Percentiles rank a stretch among this genome's conserved stretches.
Conservation (phyloP, 2,797 vertebrate genomes). For the Echeneis naucrates region DNA sequence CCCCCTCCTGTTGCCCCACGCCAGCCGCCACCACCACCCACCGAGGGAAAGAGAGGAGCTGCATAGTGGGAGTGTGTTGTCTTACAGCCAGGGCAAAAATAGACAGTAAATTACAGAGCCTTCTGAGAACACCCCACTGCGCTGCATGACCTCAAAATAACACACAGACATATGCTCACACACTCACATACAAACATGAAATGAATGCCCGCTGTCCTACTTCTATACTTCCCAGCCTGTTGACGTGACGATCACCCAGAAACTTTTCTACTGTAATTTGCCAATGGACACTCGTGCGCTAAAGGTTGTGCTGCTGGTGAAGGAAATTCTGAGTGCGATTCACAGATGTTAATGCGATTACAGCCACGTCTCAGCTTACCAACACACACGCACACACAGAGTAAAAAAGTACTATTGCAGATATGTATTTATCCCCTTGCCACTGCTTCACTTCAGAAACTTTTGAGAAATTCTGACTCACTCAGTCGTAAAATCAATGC, state of each 20-base stretch:
- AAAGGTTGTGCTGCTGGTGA: conserved; percentile 47
- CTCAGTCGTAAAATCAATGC: conserved; percentile 1
- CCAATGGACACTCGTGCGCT: conserved; percentile 43
- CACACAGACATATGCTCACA: conserved; percentile 62
- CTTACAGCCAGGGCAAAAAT: conserved; percentile 79
- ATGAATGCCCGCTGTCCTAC: conserved; percentile 62
- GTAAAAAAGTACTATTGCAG: conserved; percentile 52
- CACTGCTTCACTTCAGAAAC: conserved; percentile 10
- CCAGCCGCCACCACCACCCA: too few relatives aligned
- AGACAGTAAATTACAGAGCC: conserved; percentile 80
- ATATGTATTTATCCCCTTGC: conserved; percentile 35
- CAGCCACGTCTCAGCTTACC: conserved; percentile 52
- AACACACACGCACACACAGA: conserved; percentile 20
- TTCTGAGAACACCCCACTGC: conserved; percentile 77
- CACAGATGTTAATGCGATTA: conserved; percentile 75
- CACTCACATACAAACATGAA: conserved; percentile 60
- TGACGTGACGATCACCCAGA: conserved; percentile 56
- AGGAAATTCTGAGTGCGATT: conserved; percentile 74
- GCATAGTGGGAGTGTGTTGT: conserved; percentile 78
- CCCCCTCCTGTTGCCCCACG: too few relatives aligned
- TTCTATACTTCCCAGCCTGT: conserved; percentile 59
- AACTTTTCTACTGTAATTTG: conserved; percentile 44
- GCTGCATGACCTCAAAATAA: conserved; percentile 80
- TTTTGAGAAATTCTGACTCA: conserved; percentile 7
- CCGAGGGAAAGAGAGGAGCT: conserved; percentile 45